These are phyloP conservation scores for Acanthurus leucopareius DNA, from an alignment of 2,797 vertebrate species.

Conservation along the genomic window DNA sequence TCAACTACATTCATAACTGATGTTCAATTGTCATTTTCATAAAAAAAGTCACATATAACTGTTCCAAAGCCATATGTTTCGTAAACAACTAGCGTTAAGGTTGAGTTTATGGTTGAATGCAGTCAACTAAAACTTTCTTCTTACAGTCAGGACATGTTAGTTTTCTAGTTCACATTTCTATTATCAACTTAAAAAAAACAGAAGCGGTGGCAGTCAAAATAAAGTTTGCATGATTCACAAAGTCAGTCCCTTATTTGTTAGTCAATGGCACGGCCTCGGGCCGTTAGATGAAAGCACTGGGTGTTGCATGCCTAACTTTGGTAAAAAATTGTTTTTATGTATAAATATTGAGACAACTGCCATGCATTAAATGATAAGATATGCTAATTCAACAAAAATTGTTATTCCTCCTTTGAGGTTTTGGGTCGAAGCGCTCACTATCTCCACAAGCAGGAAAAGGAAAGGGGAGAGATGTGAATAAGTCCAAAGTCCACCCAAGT, in stretches of 20 bases:
- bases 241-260: slow-evolving; percentile 37
- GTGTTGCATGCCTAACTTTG: slow-evolving; percentile 42
- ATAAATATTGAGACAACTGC: slow-evolving; percentile 24
- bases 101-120: not conserved
- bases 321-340: slow-evolving; percentile 46
- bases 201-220: not conserved
- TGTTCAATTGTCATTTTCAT: not conserved
- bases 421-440: slow-evolving; percentile 25
- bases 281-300: slow-evolving; percentile 46
- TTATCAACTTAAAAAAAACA: not conserved
- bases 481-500: slow-evolving; percentile 12
- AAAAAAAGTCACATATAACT: not conserved
- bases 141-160: not conserved
- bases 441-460: slow-evolving; percentile 29
- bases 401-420: slow-evolving; percentile 42
- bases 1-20: too few species aligned
- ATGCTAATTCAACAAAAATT: slow-evolving; percentile 43
- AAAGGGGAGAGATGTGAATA: slow-evolving; percentile 24
- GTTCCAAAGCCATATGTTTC: not conserved
- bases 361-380: slow-evolving; percentile 53
- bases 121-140: not conserved
- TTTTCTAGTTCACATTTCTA: not conserved
- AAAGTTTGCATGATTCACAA: slow-evolving; percentile 30
- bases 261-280: slow-evolving; percentile 34
- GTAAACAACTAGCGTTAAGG: not conserved